Evolutionary conservation across 1,140 invertebrate genomes (phyloP), one percentile per base, ranked within the genome.

Genomic region (Probaryconus sp.): DNA sequence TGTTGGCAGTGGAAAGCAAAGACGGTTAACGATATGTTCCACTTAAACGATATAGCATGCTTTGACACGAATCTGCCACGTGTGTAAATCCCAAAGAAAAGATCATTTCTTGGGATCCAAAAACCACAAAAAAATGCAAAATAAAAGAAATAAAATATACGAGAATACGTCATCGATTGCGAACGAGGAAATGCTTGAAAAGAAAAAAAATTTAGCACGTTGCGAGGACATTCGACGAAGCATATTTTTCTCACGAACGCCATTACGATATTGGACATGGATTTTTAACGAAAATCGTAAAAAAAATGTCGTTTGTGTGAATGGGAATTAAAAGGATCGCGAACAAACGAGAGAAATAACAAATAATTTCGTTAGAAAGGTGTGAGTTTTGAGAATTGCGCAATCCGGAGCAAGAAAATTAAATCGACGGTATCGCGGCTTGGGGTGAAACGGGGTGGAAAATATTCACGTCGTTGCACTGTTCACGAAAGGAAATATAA

Each of bases 381-480:
- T 24, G 21, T 4, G 21, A 24, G n/a, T 7, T 4, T 60, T 2
- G 14, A 64, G 50, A 78, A 79, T 87, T 88, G 87, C 86, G 87
- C 86, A 88, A 88, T 85, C 81, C 58, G 50, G 16, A 56, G 83
- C 78, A 86, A 87, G 50, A 28, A 72, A 47, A 56, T 11, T 30
- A 35, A 33, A 50, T 75, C 81, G 75, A 58, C 42, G 20, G 51
- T 80, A 60, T 17, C 2, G 53, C 20, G 24, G 28, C 30, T 18
- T 30, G 9, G 14, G 47, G 31, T 7, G 33, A 28, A 18, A 21
- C 7, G 38, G 38, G n/a, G 3, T 24, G 9, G 72, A 81, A 84
- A 87, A 87, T 86, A 87, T 76, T 79, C 21, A 58, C 7, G 47
- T 7, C 14, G 37, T 14, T 24, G 38, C 37, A 73, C 43, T 26